phyloP scores from a whole-genome alignment of 1,140 invertebrate genomes.

The Acyrthosiphon pisum region DNA sequence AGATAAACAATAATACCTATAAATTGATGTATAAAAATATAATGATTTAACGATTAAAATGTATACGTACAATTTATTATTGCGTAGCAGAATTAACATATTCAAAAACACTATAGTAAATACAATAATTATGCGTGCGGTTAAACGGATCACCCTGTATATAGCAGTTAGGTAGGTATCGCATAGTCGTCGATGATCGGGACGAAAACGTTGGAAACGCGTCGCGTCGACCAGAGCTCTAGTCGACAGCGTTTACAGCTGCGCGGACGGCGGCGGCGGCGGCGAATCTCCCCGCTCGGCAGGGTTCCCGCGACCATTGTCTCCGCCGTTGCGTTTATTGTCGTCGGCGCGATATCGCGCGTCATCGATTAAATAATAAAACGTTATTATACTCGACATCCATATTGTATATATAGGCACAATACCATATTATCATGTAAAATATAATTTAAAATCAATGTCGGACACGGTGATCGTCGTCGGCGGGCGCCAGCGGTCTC shows the following conservation, averaged over 20 bases:
- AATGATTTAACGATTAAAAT: no score
- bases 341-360: neutral
- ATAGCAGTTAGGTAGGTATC: neutral
- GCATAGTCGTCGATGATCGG: neutral
- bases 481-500: neutral
- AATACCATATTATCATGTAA: neutral
- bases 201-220: neutral
- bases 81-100: no score
- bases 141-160: no score
- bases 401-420: neutral
- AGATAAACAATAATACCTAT: no score
- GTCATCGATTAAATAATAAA: constrained; percentile 36
- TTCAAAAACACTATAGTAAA: no score
- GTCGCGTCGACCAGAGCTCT: no score
- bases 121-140: no score
- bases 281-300: neutral
- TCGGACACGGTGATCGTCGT: neutral
- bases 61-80: no score
- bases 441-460: neutral
- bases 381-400: neutral
- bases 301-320: neutral
- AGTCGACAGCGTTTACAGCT: neutral
- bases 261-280: neutral
- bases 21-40: no score
- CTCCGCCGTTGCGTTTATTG: neutral